Conservation (phyloP, 2,797 vertebrate genomes). For the Pampus argenteus region DNA sequence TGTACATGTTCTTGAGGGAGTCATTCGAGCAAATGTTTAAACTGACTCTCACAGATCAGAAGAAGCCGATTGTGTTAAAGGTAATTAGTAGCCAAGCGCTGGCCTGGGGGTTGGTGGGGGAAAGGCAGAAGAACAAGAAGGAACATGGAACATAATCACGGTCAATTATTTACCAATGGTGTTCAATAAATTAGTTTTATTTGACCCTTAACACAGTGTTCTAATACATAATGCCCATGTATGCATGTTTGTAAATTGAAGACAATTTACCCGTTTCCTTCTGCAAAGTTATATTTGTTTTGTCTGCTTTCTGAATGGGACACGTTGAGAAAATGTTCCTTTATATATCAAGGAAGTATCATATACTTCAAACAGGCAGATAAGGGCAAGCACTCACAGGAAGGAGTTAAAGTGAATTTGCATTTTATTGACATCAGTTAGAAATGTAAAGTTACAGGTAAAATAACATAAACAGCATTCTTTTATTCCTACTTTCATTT, state of each 20-base stretch:
- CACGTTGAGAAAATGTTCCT: neutral
- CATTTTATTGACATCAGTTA: too few species aligned
- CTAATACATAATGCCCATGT: neutral
- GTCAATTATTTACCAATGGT: slow-evolving; percentile 59
- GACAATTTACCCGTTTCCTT: neutral
- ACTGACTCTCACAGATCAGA: slow-evolving; percentile 47
- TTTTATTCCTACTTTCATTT: too few species aligned
- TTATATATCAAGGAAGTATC: neutral
- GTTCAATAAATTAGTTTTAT: slow-evolving; percentile 35
- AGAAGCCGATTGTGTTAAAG: slow-evolving; percentile 4
- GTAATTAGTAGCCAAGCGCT: slow-evolving; percentile 59
- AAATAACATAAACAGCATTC: too few species aligned
- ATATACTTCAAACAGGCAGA: too few species aligned
- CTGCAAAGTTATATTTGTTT: neutral
- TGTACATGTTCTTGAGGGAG: slow-evolving; percentile 5
- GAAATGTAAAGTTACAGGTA: too few species aligned
- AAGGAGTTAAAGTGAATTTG: too few species aligned
- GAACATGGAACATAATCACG: slow-evolving; percentile 27
- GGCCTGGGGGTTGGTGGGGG: neutral
- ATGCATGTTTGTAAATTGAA: neutral
- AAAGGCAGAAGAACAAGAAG: neutral
- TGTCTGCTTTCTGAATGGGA: neutral
- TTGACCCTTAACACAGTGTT: neutral
- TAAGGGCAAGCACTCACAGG: too few species aligned
- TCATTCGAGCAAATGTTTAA: slow-evolving; percentile 57